A percentile compares a stretch with the other conserved stretches of the same genome.
phyloP scores from a whole-genome alignment of 2,888 invertebrate genomes.

The Leucoma salicis region DNA sequence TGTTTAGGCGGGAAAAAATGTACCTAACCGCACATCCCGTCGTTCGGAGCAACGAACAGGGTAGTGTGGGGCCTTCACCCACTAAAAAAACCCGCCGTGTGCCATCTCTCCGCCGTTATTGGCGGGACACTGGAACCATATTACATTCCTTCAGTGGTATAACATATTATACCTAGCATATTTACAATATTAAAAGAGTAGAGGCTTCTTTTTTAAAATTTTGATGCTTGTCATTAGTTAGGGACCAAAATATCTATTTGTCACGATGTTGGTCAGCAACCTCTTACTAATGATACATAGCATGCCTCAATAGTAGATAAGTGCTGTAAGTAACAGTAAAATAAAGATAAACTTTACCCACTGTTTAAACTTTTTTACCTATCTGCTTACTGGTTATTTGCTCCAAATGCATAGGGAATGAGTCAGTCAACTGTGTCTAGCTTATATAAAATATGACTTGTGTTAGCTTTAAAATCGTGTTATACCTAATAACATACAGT shows the following conservation, averaged over 20 bases:
- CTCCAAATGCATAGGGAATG: conserved; percentile 77
- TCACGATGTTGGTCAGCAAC: conserved; percentile 69
- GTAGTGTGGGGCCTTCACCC: too few species aligned
- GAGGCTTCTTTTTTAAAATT: too few species aligned
- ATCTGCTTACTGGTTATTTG: conserved; percentile 69
- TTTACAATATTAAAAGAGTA: too few species aligned
- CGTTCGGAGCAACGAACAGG: too few species aligned
- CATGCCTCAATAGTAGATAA: conserved; percentile 61
- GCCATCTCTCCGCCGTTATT: too few species aligned
- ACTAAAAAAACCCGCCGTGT: too few species aligned
- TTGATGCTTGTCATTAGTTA: too few species aligned
- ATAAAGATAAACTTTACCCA: conserved; percentile 72
- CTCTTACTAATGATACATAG: conserved; percentile 76
- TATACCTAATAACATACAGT: background rate
- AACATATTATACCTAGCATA: too few species aligned
- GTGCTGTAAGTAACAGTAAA: conserved; percentile 74
- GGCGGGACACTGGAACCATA: too few species aligned
- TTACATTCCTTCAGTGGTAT: too few species aligned
- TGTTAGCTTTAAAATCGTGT: background rate
- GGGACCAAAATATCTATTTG: conserved; percentile 5
- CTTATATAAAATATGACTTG: conserved; percentile 19
- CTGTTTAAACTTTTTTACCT: conserved; percentile 70
- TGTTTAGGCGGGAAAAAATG: too few species aligned
- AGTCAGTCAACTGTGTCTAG: conserved; percentile 67
- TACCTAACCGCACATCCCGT: too few species aligned